These are phyloP conservation scores for Biston stratarius DNA, from an alignment of 2,888 invertebrate genomes.

Conservation along the genomic window DNA sequence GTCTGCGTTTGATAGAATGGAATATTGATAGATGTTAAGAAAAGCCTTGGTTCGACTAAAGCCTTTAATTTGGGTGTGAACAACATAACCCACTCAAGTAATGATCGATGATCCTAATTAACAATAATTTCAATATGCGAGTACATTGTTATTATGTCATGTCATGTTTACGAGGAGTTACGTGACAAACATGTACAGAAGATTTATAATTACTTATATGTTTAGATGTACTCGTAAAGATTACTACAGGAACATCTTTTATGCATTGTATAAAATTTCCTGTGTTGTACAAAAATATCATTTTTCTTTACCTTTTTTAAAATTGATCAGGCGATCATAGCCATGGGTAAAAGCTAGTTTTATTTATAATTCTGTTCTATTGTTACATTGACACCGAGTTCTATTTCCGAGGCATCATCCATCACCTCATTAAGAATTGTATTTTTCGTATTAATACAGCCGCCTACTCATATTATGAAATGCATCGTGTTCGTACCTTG, in stretches of 20 bases:
- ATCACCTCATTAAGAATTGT: slow-evolving; percentile 31
- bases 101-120: slow-evolving; percentile 24
- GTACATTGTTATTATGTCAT: too few species aligned
- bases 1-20: slow-evolving; percentile 13
- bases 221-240: too few species aligned
- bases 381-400: slow-evolving; percentile 15
- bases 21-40: slow-evolving; percentile 23
- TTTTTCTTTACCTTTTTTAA: too few species aligned
- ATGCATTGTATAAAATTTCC: too few species aligned
- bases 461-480: slow-evolving; percentile 33
- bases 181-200: too few species aligned
- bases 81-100: slow-evolving; percentile 20
- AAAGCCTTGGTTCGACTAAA: slow-evolving; percentile 26
- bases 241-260: too few species aligned
- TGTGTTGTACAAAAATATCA: too few species aligned
- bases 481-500: slow-evolving; percentile 24
- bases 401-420: slow-evolving; percentile 21
- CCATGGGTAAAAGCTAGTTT: background rate
- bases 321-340: too few species aligned
- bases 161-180: too few species aligned
- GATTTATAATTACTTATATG: too few species aligned
- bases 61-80: slow-evolving; percentile 14
- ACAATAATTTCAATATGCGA: too few species aligned
- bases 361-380: slow-evolving; percentile 4
- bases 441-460: slow-evolving; percentile 22